Conservation (phyloP, 2,797 vertebrate genomes). For the Ispidina lecontei region DNA sequence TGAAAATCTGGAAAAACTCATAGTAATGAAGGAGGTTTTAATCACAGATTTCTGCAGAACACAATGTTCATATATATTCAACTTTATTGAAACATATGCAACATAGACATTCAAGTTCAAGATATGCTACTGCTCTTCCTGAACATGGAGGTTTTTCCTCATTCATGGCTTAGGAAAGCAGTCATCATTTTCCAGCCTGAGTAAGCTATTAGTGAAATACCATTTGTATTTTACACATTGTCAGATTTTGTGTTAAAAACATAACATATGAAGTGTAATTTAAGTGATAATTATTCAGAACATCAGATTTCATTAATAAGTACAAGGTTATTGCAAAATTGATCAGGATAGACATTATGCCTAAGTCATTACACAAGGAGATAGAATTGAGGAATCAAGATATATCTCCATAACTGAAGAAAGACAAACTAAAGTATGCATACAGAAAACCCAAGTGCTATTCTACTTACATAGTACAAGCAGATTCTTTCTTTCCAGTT, state of each 20-base stretch:
- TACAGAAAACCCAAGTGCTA: not conserved
- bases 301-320: slow-evolving; percentile 26
- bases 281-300: slow-evolving; percentile 16
- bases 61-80: not conserved
- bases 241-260: slow-evolving; percentile 1
- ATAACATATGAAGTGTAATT: not conserved
- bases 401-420: not conserved
- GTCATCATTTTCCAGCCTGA: not conserved
- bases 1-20: not conserved
- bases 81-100: not conserved
- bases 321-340: slow-evolving; percentile 35
- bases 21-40: not conserved
- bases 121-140: not conserved
- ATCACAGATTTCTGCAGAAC: not conserved
- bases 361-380: slow-evolving; percentile 56
- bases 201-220: slow-evolving; percentile 26
- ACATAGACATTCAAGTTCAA: not conserved
- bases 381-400: slow-evolving; percentile 24
- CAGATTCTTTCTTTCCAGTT: not conserved
- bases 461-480: not conserved
- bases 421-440: not conserved
- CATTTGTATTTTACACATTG: slow-evolving; percentile 26
- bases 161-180: not conserved
- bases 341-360: slow-evolving; percentile 22
- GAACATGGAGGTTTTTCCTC: not conserved